Conservation (phyloP, 2,113 vertebrate species). For the Oncorhynchus gorbuscha region DNA sequence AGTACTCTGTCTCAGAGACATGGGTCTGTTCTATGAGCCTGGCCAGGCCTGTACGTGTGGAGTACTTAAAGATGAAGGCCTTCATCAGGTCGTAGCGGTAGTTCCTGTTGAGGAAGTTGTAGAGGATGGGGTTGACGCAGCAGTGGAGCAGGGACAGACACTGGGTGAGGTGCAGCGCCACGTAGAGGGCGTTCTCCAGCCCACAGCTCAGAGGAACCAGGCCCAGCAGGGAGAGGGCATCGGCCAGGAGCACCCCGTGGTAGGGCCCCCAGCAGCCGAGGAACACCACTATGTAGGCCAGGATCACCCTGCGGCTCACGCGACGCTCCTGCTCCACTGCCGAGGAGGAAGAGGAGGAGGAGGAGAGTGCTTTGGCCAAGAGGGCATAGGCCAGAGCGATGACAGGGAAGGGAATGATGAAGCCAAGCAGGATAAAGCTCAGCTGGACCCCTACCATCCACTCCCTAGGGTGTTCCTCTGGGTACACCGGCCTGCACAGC, state of each 20-base stretch:
- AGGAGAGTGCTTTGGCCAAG: constrained; percentile 76
- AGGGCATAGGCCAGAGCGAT: constrained; percentile 86
- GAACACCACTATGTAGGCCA: constrained; percentile 90
- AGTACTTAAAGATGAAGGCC: constrained; percentile 96
- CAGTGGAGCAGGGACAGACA: constrained; percentile 93
- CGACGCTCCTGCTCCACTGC: constrained; percentile 77
- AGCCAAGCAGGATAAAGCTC: constrained; percentile 86
- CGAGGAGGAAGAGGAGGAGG: constrained; percentile 36
- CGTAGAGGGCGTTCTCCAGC: constrained; percentile 84
- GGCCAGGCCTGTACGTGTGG: constrained; percentile 87
- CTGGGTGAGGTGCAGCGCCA: constrained; percentile 88
- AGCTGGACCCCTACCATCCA: constrained; percentile 92
- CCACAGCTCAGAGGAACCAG: constrained; percentile 84
- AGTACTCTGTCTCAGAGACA: constrained; percentile 85
- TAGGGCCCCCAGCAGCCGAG: constrained; percentile 93
- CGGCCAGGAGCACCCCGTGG: constrained; percentile 81
- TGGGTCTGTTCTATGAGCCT: constrained; percentile 86
- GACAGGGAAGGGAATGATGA: constrained; percentile 86
- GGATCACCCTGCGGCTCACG: constrained; percentile 84
- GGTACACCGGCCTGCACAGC: constrained; percentile 85
- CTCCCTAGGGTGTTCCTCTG: constrained; percentile 81
- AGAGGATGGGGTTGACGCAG: constrained; percentile 93
- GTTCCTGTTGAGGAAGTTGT: constrained; percentile 90
- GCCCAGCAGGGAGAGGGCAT: constrained; percentile 84
- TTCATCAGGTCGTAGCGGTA: constrained; percentile 97